A percentile compares a stretch with the other conserved stretches of the same genome.
phyloP scores from a whole-genome alignment of 2,113 vertebrate genomes.

The Pseudopipra pipra region DNA sequence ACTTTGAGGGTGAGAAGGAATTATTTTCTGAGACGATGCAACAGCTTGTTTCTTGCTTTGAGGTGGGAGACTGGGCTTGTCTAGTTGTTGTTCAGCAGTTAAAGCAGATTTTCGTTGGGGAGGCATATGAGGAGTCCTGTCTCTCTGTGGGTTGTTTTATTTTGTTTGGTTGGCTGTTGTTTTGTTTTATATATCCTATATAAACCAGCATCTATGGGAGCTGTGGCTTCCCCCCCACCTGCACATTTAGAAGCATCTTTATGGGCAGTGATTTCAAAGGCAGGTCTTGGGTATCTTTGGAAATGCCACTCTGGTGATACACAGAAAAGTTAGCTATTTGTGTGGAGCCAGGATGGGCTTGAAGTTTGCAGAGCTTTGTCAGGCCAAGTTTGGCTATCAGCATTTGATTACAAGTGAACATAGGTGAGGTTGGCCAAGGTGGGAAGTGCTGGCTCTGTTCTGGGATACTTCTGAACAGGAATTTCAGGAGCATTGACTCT shows the following conservation, averaged over 20 bases:
- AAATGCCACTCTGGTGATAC: not conserved
- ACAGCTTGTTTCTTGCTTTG: not conserved
- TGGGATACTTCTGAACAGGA: conserved; percentile 59
- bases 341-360: not conserved
- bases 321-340: not conserved
- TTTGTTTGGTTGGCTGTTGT: not conserved
- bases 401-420: conserved; percentile 25
- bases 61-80: not conserved
- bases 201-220: not conserved
- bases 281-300: not conserved
- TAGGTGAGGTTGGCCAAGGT: conserved; percentile 42
- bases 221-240: not conserved
- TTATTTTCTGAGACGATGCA: not conserved
- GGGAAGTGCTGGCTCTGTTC: conserved; percentile 29
- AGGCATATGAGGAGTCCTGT: not conserved
- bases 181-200: not conserved
- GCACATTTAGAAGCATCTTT: not conserved
- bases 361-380: not conserved
- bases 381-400: conserved; percentile 40
- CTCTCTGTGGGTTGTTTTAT: not conserved
- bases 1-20: not conserved
- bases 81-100: not conserved
- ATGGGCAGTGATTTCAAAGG: not conserved
- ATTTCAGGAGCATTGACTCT: conserved; percentile 39
- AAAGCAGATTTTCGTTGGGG: not conserved